Evolutionary conservation across 2,888 invertebrate genomes (phyloP).

Genomic region (Salticus scenicus): DNA sequence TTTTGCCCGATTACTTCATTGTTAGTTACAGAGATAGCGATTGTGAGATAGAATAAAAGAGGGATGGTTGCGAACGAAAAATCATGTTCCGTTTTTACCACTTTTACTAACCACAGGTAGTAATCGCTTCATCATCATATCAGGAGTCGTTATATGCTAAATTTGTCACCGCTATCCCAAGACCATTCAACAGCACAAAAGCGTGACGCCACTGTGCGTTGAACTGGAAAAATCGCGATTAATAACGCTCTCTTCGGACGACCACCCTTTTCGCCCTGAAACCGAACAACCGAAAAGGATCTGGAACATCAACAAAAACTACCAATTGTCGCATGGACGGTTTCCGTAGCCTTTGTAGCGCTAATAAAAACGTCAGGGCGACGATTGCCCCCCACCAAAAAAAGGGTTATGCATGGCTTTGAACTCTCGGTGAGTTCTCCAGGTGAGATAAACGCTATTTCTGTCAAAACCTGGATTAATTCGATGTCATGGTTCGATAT

Average conservation of each 20-base stretch:
- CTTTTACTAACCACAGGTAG: not conserved
- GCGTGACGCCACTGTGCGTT: constrained; percentile 32
- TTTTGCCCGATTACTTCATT: too few relatives aligned
- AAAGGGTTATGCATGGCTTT: constrained; percentile 57
- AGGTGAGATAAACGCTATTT: constrained; percentile 7
- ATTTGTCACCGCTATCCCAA: constrained; percentile 52
- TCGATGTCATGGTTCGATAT: not conserved
- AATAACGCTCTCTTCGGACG: constrained; percentile 45
- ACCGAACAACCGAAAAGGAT: constrained; percentile 23
- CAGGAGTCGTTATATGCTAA: constrained; percentile 47
- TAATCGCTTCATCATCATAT: constrained; percentile 45
- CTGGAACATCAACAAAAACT: constrained; percentile 41
- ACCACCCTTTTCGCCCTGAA: constrained; percentile 28
- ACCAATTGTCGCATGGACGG: constrained; percentile 24
- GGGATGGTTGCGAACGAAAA: too few relatives aligned
- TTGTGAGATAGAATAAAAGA: too few relatives aligned
- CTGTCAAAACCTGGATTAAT: not conserved
- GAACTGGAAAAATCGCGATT: constrained; percentile 68
- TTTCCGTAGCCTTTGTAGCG: constrained; percentile 25
- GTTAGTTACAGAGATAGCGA: too few relatives aligned
- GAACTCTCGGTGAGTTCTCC: constrained; percentile 22
- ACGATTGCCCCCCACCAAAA: constrained; percentile 26
- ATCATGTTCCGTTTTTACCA: not conserved
- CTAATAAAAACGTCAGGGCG: constrained; percentile 56
- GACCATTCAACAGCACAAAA: not conserved